Evolutionary conservation across 2,113 vertebrate species (phyloP).

Genomic region (Acinonyx jubatus): DNA sequence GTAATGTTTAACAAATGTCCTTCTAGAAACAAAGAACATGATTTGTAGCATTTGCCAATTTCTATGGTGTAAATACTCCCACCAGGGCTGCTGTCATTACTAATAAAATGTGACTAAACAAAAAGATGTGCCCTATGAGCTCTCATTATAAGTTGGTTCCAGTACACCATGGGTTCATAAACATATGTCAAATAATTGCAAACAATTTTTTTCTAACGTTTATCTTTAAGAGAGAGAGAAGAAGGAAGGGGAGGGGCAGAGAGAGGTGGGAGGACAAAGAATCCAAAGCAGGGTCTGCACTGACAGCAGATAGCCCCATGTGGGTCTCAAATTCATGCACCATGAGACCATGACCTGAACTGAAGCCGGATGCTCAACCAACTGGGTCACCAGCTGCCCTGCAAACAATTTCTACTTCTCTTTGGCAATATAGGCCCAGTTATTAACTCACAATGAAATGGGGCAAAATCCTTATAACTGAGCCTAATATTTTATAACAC

Average conservation of each 20-base stretch:
- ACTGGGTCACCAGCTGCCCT: too few relatives aligned
- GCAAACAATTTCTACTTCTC: neutral
- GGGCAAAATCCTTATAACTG: neutral
- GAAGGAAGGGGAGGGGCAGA: too few relatives aligned
- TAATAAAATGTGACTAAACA: neutral
- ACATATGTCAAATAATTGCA: neutral
- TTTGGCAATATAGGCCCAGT: neutral
- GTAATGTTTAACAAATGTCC: neutral
- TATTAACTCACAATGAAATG: neutral
- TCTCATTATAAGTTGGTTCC: neutral
- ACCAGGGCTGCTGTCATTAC: neutral
- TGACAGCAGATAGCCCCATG: too few relatives aligned
- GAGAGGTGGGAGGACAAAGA: too few relatives aligned
- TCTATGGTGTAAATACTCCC: neutral
- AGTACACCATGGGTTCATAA: neutral
- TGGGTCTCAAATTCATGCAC: too few relatives aligned
- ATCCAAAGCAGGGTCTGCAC: too few relatives aligned
- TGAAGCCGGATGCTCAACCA: too few relatives aligned
- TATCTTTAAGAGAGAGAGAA: too few relatives aligned
- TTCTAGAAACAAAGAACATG: neutral
- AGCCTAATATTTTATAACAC: neutral
- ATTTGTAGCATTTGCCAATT: neutral
- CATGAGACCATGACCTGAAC: too few relatives aligned
- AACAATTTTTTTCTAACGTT: neutral
- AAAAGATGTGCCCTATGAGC: neutral